These are phyloP conservation scores for Drosophila setosimentum DNA, from an alignment of 2,888 invertebrate species.

Conservation along the genomic window DNA sequence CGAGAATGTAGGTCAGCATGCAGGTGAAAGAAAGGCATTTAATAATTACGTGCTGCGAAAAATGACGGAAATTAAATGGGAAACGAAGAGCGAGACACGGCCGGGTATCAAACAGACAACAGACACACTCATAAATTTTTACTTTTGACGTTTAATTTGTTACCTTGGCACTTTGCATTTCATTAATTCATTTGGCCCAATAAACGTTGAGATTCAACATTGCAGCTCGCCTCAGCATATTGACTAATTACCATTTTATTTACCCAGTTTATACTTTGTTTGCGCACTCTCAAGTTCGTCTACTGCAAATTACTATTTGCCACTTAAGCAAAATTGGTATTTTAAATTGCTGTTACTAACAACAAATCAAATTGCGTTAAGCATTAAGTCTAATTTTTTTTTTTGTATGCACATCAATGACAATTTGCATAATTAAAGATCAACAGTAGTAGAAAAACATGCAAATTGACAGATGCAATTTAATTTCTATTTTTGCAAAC, in stretches of 20 bases:
- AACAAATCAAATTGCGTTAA: not conserved
- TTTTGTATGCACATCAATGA: not conserved
- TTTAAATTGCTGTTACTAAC: not conserved
- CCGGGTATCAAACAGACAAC: not conserved
- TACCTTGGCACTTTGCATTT: slow-evolving; percentile 7
- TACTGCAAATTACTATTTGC: not conserved
- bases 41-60: slow-evolving; percentile 27
- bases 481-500: not conserved
- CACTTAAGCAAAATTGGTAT: not conserved
- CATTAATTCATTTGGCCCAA: slow-evolving; percentile 1
- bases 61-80: slow-evolving; percentile 55
- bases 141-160: slow-evolving; percentile 33
- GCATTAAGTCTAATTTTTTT: not conserved
- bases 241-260: slow-evolving; percentile 8
- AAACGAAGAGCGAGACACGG: not conserved
- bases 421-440: not conserved
- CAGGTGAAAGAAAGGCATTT: slow-evolving; percentile 23
- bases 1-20: slow-evolving; percentile 43
- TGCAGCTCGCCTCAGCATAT: not conserved
- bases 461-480: not conserved
- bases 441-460: not conserved
- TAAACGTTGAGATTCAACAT: slow-evolving; percentile 12
- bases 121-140: slow-evolving; percentile 29
- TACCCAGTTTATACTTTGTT: not conserved
- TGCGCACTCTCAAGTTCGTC: not conserved